phyloP scores from a whole-genome alignment of 2,113 vertebrate species.

The Promerops cafer region DNA sequence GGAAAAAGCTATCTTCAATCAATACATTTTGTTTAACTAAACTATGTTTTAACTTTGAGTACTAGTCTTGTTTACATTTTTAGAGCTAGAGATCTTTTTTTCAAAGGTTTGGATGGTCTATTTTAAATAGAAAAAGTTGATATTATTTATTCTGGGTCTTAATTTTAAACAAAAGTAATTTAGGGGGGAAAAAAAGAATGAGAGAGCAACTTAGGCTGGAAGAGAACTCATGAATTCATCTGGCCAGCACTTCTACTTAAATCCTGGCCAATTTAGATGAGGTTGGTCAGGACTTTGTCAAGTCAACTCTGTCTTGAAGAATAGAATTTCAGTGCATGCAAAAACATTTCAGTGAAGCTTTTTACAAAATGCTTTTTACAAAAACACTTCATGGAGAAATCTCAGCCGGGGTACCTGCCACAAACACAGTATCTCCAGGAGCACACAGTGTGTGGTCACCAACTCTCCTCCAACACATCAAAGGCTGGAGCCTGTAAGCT shows the following conservation, averaged over 20 bases:
- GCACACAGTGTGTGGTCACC: background rate
- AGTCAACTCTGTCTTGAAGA: background rate
- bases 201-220: background rate
- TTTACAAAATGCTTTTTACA: background rate
- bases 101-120: background rate
- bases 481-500: background rate
- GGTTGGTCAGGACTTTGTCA: background rate
- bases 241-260: background rate
- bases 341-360: background rate
- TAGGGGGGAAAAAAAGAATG: background rate
- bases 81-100: background rate
- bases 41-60: background rate
- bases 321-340: background rate
- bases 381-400: background rate
- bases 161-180: background rate
- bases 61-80: background rate
- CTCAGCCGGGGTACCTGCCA: background rate
- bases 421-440: background rate
- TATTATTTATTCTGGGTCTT: background rate
- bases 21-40: background rate
- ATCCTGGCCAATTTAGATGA: background rate
- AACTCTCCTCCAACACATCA: background rate
- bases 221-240: background rate
- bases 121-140: background rate
- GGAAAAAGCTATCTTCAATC: background rate